Evolutionary conservation across 2,888 invertebrate species (phyloP), one percentile per base, ranked within the genome.

Genomic region (Alsophila aescularia): DNA sequence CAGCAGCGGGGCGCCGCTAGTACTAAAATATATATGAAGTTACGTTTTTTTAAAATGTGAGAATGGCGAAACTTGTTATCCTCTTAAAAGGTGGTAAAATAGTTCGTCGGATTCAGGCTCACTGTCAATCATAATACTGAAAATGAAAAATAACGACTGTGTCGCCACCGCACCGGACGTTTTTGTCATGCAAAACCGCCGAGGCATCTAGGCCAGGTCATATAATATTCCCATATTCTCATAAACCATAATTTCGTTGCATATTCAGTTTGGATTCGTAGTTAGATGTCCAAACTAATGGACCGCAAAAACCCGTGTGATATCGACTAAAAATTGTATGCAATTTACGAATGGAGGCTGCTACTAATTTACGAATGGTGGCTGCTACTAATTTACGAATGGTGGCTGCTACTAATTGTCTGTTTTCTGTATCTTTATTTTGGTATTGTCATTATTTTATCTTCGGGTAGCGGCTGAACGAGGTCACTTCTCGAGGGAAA

Each of bases 51-150:
- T 18, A 45, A 52, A 45, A 45, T 52, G 35, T 18, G 24, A 32
- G 24, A 35, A 45, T 13, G 44, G 35, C 29, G 40, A 32, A 36
- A 53, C 24, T 15, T 10, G 31, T 49, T 39, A 41, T 37, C 42
- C 34, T 48, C 31, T 42, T 48, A 44, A 49, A 54, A 44, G 18
- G 48, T 35, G 13, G 42, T 43, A 48, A 53, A 45, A 55, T 39
- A n/a, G 44, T 53, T 58, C 12, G 51, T 16, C 27, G 29, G 18
- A 36, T 42, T 44, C 51, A 15, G 49, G 49, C 34, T 32, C 47
- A 52, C 63, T 72, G 73, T 59, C 76, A 67, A 63, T 75, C 72
- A 67, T 60, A 65, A 68, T 67, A 64, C 52, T 43, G 62, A 60
- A 67, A 73, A 70, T 67, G 62, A 66, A 67, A 73, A 75, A 67